These are phyloP conservation scores for Epicampocera succincta DNA, from an alignment of 2,888 invertebrate genomes.

Conservation along the genomic window DNA sequence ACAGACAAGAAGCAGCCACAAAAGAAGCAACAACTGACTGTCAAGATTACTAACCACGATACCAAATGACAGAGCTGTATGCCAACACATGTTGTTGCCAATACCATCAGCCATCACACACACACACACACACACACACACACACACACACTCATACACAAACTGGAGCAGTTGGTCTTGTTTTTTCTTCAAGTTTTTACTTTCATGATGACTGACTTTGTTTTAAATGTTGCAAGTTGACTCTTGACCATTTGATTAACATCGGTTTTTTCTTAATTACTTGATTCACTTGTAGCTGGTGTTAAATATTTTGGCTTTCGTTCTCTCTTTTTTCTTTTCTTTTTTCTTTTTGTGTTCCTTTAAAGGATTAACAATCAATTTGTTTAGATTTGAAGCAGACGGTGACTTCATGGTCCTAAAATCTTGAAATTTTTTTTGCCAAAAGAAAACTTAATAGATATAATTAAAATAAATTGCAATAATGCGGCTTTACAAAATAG, in stretches of 20 bases:
- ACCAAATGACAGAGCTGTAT: slow-evolving; percentile 54
- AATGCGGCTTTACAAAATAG: too few species aligned
- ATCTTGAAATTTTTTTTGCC: slow-evolving; percentile 38
- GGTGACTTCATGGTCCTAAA: background rate
- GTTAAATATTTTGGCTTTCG: slow-evolving; percentile 51
- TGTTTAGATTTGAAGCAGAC: slow-evolving; percentile 19
- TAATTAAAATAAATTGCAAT: too few species aligned
- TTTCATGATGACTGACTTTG: slow-evolving; percentile 23
- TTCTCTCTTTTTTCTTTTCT: slow-evolving; percentile 19
- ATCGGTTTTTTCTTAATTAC: slow-evolving; percentile 30
- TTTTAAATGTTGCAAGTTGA: slow-evolving; percentile 35
- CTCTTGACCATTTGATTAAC: slow-evolving; percentile 56
- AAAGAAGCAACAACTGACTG: slow-evolving; percentile 72
- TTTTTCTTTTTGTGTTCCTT: slow-evolving; percentile 9
- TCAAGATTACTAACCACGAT: slow-evolving; percentile 71
- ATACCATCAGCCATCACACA: slow-evolving; percentile 13
- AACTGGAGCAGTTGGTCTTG: background rate
- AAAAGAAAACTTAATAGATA: background rate
- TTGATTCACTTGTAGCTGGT: slow-evolving; percentile 41
- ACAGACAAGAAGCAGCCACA: slow-evolving; percentile 63
- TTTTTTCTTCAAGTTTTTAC: background rate
- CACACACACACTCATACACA: background rate
- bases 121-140: background rate
- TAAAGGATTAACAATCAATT: slow-evolving; percentile 52
- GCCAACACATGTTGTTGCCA: slow-evolving; percentile 57